phyloP scores from a whole-genome alignment of 2,888 invertebrate genomes.

The Brachypterus glaber region DNA sequence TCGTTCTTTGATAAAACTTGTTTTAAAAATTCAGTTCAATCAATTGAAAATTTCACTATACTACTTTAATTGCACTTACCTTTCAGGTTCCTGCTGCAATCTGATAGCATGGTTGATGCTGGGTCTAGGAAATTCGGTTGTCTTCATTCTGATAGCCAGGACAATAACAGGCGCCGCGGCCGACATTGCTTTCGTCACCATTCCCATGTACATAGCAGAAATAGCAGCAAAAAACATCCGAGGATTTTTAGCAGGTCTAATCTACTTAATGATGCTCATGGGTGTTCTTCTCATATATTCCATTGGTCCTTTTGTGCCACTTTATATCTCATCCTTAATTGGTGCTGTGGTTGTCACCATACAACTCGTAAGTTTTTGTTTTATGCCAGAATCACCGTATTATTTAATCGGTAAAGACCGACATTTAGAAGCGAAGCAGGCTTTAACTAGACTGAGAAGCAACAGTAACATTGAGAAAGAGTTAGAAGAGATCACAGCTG shows the following conservation, averaged over 20 bases:
- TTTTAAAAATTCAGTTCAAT: no score
- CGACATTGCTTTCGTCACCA: slow-evolving; percentile 38
- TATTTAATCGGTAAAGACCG: slow-evolving; percentile 33
- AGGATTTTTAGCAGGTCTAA: slow-evolving; percentile 36
- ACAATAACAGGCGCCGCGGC: slow-evolving; percentile 37
- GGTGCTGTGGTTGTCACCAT: slow-evolving; percentile 30
- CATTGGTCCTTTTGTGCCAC: slow-evolving; percentile 31
- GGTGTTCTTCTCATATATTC: slow-evolving; percentile 37
- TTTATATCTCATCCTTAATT: slow-evolving; percentile 27
- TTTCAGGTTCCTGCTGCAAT: no score
- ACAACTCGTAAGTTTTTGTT: slow-evolving; percentile 32
- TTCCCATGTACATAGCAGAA: slow-evolving; percentile 40
- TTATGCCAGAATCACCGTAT: slow-evolving; percentile 35
- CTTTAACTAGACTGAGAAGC: slow-evolving; percentile 27
- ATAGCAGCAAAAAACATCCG: slow-evolving; percentile 38
- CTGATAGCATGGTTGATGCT: slow-evolving; percentile 37
- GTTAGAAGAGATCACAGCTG: slow-evolving; percentile 31
- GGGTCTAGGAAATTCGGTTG: slow-evolving; percentile 30
- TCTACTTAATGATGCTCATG: slow-evolving; percentile 38
- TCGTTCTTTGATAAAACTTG: no score
- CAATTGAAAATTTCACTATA: no score
- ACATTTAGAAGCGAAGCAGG: slow-evolving; percentile 30
- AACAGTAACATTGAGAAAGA: slow-evolving; percentile 32
- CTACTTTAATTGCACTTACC: no score
- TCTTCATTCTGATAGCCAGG: slow-evolving; percentile 34